A percentile compares a stretch with the other conserved stretches of the same genome.
Evolutionary conservation across 2,797 vertebrate genomes (phyloP).

Genomic region (Notolepis coatsorum): DNA sequence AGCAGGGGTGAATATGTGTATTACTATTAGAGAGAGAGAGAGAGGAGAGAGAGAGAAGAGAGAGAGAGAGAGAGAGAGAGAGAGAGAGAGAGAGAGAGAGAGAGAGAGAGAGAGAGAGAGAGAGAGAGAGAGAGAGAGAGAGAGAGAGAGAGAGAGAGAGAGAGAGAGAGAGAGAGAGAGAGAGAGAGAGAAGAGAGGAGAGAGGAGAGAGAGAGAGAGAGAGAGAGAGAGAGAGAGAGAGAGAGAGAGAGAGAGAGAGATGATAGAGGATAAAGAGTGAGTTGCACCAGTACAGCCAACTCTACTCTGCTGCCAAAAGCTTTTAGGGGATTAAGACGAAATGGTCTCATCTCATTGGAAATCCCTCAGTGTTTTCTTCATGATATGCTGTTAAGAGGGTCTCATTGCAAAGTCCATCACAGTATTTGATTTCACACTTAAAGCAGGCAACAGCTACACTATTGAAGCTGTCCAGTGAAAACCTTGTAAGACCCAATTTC

Average conservation of each 20-base stretch:
- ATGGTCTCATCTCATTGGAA: constrained; percentile 29
- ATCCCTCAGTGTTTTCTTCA: constrained; percentile 27
- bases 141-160: not conserved
- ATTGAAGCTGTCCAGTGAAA: not conserved
- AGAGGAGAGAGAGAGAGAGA: not conserved
- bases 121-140: not conserved
- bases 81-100: not conserved
- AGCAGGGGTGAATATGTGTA: no score
- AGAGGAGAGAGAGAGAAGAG: not conserved
- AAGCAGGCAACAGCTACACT: not conserved
- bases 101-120: not conserved
- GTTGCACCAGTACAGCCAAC: not conserved
- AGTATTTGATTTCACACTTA: constrained; percentile 5
- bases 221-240: not conserved
- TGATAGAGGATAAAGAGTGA: not conserved
- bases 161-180: not conserved
- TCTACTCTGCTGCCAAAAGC: constrained; percentile 36
- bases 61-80: not conserved
- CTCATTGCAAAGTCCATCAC: constrained; percentile 7
- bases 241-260: not conserved
- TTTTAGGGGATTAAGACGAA: constrained; percentile 53
- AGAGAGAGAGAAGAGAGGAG: not conserved
- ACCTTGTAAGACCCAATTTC: not conserved
- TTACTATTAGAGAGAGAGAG: no score
- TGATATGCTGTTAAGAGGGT: constrained; percentile 9